Conservation (phyloP, 2,888 invertebrate genomes). For the Pammene aurita region DNA sequence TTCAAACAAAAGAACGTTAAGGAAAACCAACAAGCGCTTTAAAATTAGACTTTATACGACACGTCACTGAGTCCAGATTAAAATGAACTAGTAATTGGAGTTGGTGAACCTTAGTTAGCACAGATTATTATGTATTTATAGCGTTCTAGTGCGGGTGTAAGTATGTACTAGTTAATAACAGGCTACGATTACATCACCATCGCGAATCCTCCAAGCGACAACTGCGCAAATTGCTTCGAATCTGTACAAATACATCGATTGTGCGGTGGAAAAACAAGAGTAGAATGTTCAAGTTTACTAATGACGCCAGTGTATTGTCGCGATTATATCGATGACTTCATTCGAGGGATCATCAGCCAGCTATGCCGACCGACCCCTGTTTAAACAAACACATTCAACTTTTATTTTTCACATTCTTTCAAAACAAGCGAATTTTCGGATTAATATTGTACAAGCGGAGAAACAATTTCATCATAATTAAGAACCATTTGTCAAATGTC, state of each 20-base stretch:
- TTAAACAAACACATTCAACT: constrained; percentile 39
- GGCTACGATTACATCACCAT: constrained; percentile 64
- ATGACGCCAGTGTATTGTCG: constrained; percentile 64
- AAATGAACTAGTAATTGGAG: background rate
- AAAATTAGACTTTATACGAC: constrained; percentile 3
- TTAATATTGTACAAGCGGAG: constrained; percentile 34
- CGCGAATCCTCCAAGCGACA: constrained; percentile 52
- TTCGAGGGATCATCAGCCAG: constrained; percentile 58
- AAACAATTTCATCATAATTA: constrained; percentile 49
- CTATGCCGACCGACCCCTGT: constrained; percentile 62
- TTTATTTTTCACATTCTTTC: background rate
- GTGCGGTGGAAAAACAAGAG: constrained; percentile 62
- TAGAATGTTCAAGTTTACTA: constrained; percentile 62
- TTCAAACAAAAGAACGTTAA: constrained; percentile 10
- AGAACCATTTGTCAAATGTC: constrained; percentile 54
- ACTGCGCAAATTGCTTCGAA: constrained; percentile 75
- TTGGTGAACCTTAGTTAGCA: constrained; percentile 15
- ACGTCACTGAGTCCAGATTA: constrained; percentile 1
- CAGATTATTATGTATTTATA: constrained; percentile 22
- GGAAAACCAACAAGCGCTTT: background rate
- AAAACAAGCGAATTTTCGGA: constrained; percentile 2
- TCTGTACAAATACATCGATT: constrained; percentile 73
- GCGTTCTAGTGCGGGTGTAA: constrained; percentile 24
- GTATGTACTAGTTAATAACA: constrained; percentile 39
- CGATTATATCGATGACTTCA: constrained; percentile 70